Conservation (phyloP, 2,888 invertebrate species). For the Panzeria rudis region DNA sequence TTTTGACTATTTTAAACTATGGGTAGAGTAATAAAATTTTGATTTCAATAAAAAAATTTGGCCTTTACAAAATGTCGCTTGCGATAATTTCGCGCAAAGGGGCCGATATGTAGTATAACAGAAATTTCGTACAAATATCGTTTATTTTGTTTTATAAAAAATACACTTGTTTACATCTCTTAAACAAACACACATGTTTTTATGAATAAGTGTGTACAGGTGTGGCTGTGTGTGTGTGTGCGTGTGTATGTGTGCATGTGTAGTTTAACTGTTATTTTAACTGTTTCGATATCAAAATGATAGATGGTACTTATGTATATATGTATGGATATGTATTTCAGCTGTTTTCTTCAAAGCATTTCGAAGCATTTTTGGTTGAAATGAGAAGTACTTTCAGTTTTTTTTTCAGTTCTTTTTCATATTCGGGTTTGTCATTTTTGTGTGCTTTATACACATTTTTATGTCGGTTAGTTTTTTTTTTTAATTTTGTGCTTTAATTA, state of each 20-base stretch:
- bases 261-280: slow-evolving; percentile 50
- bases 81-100: too few species aligned
- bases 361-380: slow-evolving; percentile 41
- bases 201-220: not conserved
- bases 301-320: slow-evolving; percentile 7
- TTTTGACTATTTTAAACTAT: too few species aligned
- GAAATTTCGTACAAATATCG: slow-evolving; percentile 11
- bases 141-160: not conserved
- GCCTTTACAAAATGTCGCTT: too few species aligned
- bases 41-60: too few species aligned
- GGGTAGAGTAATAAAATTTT: too few species aligned
- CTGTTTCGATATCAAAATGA: slow-evolving; percentile 42
- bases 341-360: slow-evolving; percentile 22
- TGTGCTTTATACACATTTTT: not conserved
- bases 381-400: slow-evolving; percentile 67
- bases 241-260: not conserved
- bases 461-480: not conserved
- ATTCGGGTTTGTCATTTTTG: not conserved
- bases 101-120: too few species aligned
- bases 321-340: too few species aligned
- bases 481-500: slow-evolving; percentile 57
- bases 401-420: slow-evolving; percentile 19
- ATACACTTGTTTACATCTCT: slow-evolving; percentile 41
- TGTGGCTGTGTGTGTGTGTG: not conserved
- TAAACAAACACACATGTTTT: slow-evolving; percentile 6